Conservation (phyloP, 2,113 vertebrate species). For the rat (Rattus norvegicus) region GRCr8 NC_086020.1:33708001-33708500, state of each 20-base stretch:
- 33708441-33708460: conserved; percentile 37
- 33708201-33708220: not conserved
- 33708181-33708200: not conserved
- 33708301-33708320: conserved; percentile 11
- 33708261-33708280: not conserved
- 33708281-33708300: not conserved
- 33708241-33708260: not conserved
- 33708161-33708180: not conserved
- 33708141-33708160: not conserved
- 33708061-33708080: not conserved
- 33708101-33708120: not conserved
- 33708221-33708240: not conserved
- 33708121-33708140: not conserved
- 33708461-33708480: conserved; percentile 5
- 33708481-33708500: conserved; percentile 20
- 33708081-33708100: not conserved
- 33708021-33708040: not conserved
- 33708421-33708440: conserved; percentile 31
- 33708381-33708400: conserved; percentile 6
- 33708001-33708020: not conserved
- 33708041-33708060: not conserved
- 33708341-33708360: conserved; percentile 29
- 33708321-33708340: conserved; percentile 12
- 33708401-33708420: not conserved
- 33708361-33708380: not conserved